Conservation (phyloP, 2,797 vertebrate species). For the Bradypus variegatus region DNA sequence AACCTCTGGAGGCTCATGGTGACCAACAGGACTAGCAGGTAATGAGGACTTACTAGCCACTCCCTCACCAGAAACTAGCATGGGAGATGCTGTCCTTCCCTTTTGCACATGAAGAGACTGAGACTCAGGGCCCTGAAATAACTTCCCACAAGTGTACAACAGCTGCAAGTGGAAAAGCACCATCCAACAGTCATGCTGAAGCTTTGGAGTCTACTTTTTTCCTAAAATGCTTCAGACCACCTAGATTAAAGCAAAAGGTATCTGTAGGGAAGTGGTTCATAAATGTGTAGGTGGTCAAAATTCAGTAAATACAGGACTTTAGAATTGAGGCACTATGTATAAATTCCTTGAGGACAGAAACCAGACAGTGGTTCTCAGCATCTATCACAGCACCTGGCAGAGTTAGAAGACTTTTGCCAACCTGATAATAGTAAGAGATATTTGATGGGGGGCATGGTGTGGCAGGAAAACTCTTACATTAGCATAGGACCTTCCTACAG, state of each 20-base stretch:
- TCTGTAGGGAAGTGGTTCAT: background rate
- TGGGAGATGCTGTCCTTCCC: background rate
- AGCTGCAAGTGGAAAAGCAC: background rate
- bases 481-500: background rate
- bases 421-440: background rate
- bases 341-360: background rate
- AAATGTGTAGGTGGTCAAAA: background rate
- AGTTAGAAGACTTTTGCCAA: background rate
- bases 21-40: background rate
- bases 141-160: background rate
- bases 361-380: background rate
- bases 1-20: background rate
- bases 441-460: background rate
- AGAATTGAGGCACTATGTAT: background rate
- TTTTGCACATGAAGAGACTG: background rate
- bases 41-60: background rate
- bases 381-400: background rate
- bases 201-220: background rate
- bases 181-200: background rate
- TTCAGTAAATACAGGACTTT: background rate
- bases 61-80: background rate
- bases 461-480: background rate
- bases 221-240: background rate
- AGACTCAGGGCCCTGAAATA: background rate
- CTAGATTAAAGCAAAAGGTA: accelerated